A percentile compares a stretch with the other conserved stretches of the same genome.
These are phyloP conservation scores for Frankliniella fusca DNA, from an alignment of 2,888 invertebrate genomes.

Conservation along the genomic window DNA sequence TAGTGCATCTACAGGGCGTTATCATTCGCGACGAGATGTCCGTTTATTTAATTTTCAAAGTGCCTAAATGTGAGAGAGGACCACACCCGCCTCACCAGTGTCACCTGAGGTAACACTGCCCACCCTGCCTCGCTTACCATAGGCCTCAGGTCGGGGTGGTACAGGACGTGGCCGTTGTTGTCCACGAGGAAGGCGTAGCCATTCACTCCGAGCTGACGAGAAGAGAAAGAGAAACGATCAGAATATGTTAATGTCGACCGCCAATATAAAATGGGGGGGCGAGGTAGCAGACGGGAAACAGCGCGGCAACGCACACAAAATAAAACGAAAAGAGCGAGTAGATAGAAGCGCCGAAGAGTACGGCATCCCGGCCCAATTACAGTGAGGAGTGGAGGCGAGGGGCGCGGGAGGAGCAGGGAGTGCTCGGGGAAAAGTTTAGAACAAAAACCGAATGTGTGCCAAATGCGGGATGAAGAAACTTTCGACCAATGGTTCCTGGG, in stretches of 20 bases:
- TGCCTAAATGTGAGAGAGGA: too few relatives aligned
- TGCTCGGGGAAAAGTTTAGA: neutral
- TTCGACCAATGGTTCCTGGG: neutral
- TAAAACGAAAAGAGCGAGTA: neutral
- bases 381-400: neutral
- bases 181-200: slow-evolving; percentile 96
- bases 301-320: neutral
- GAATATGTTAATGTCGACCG: neutral
- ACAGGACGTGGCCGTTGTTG: slow-evolving; percentile 93
- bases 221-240: slow-evolving; percentile 39
- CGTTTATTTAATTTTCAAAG: too few relatives aligned
- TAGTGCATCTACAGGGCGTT: too few relatives aligned
- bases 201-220: slow-evolving; percentile 81
- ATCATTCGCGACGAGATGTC: too few relatives aligned
- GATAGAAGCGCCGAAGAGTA: neutral
- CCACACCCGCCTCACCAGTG: too few relatives aligned
- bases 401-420: neutral
- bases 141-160: slow-evolving; percentile 92
- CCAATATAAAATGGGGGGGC: too few relatives aligned
- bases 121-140: slow-evolving; percentile 60
- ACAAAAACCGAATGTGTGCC: slow-evolving; percentile 24
- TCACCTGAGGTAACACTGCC: too few relatives aligned
- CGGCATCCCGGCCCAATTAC: neutral
- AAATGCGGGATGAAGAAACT: slow-evolving; percentile 8
- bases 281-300: neutral